Percentiles rank a stretch among this genome's conserved stretches.
These are phyloP conservation scores for Gnathonemus longibarbis DNA, from an alignment of 2,113 vertebrate species.

Conservation along the genomic window DNA sequence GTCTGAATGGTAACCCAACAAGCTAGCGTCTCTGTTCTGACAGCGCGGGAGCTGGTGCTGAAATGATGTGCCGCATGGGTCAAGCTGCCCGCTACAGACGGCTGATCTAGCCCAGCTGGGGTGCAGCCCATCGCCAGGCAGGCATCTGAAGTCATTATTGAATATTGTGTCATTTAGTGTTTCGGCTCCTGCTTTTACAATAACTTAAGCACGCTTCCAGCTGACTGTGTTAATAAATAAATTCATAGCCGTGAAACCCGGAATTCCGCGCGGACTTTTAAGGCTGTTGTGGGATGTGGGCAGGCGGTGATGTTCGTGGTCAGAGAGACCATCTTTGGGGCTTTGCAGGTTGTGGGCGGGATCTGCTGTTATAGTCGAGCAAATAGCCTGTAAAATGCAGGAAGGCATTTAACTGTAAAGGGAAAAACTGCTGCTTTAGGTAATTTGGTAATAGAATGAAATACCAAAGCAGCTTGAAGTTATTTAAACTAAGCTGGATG, in stretches of 20 bases:
- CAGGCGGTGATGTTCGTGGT: background rate
- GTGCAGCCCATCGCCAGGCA: background rate
- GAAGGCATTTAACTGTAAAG: background rate
- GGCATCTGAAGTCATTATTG: background rate
- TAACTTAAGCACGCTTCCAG: background rate
- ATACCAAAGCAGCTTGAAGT: background rate
- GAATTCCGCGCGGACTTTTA: background rate
- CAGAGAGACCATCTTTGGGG: background rate
- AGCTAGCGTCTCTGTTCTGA: background rate
- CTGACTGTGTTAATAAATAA: background rate
- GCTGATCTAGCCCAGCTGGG: background rate
- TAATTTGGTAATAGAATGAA: background rate
- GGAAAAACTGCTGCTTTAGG: background rate
- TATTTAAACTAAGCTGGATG: background rate
- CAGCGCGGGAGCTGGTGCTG: background rate
- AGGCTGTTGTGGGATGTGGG: background rate
- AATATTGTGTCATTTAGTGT: background rate
- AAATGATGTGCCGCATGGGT: background rate
- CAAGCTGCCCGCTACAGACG: background rate
- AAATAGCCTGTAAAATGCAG: background rate
- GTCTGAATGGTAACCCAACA: background rate
- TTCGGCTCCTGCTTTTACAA: background rate
- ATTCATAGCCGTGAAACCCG: background rate
- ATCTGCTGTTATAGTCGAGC: background rate
- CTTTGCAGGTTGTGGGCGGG: background rate